These are phyloP conservation scores for Iphiclides podalirius DNA, from an alignment of 2,888 invertebrate species.

Conservation along the genomic window DNA sequence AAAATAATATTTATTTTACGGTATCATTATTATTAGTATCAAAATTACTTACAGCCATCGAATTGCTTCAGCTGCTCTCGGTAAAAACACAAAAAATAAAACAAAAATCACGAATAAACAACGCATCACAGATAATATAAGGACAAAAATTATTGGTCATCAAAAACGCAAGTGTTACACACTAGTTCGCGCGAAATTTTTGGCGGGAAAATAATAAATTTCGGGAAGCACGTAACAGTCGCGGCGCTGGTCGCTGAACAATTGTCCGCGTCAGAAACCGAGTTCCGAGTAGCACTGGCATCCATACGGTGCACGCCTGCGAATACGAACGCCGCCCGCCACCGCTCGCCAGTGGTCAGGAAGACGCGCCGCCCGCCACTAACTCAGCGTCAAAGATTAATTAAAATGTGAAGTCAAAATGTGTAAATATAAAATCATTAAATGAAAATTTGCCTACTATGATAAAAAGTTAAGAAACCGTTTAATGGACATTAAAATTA, in stretches of 20 bases:
- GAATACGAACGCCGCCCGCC: conserved; percentile 33
- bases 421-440: too few species aligned
- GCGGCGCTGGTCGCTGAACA: conserved; percentile 36
- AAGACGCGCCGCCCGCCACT: conserved; percentile 27
- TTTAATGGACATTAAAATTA: too few species aligned
- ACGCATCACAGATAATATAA: conserved; percentile 61
- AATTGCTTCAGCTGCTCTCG: conserved; percentile 64
- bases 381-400: conserved; percentile 23
- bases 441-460: too few species aligned
- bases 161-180: conserved; percentile 27
- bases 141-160: conserved; percentile 19
- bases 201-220: conserved; percentile 57
- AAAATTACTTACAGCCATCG: conserved; percentile 72
- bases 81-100: conserved; percentile 75
- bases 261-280: conserved; percentile 58
- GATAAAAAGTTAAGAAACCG: background rate
- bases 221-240: conserved; percentile 31
- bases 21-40: too few species aligned
- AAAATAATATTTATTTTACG: too few species aligned
- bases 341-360: conserved; percentile 61
- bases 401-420: background rate
- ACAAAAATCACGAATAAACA: conserved; percentile 62
- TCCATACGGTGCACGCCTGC: conserved; percentile 38
- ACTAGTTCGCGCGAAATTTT: conserved; percentile 43
- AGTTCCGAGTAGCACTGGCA: conserved; percentile 31